Evolutionary conservation across 1,140 invertebrate species (phyloP).

Genomic region (Mamestra configurata): DNA sequence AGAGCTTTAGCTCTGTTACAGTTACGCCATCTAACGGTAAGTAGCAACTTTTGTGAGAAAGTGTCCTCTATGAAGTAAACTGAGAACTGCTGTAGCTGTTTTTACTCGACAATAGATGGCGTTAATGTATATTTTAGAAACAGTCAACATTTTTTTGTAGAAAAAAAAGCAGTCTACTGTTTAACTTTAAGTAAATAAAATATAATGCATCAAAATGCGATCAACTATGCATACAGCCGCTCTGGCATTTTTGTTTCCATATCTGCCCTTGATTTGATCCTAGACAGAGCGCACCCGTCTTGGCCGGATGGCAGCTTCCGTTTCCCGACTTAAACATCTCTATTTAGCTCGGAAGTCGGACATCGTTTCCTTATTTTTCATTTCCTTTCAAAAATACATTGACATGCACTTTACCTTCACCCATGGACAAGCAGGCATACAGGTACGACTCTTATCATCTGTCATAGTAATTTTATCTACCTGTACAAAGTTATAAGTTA

Average conservation of each 20-base stretch:
- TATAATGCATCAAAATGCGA: too few species aligned
- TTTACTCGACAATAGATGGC: conserved; percentile 52
- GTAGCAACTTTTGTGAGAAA: neutral
- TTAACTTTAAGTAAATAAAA: too few species aligned
- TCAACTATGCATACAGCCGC: neutral
- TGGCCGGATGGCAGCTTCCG: neutral
- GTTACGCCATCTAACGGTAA: conserved; percentile 55
- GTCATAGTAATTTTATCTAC: too few species aligned
- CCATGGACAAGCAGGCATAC: too few species aligned
- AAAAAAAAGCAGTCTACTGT: too few species aligned
- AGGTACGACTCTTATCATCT: too few species aligned
- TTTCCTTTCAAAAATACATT: too few species aligned
- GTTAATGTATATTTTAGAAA: neutral
- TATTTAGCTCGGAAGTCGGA: neutral
- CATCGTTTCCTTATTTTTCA: neutral
- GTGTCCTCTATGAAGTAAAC: neutral
- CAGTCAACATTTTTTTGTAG: too few species aligned
- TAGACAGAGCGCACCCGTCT: neutral
- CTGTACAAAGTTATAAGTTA: neutral
- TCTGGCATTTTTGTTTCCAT: neutral
- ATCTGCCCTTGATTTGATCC: neutral
- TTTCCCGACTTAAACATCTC: neutral
- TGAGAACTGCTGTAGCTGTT: neutral
- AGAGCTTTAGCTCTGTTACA: neutral
- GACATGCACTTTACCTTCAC: too few species aligned